phyloP scores from a whole-genome alignment of 2,888 invertebrate species.

The Euplagia quadripunctaria region DNA sequence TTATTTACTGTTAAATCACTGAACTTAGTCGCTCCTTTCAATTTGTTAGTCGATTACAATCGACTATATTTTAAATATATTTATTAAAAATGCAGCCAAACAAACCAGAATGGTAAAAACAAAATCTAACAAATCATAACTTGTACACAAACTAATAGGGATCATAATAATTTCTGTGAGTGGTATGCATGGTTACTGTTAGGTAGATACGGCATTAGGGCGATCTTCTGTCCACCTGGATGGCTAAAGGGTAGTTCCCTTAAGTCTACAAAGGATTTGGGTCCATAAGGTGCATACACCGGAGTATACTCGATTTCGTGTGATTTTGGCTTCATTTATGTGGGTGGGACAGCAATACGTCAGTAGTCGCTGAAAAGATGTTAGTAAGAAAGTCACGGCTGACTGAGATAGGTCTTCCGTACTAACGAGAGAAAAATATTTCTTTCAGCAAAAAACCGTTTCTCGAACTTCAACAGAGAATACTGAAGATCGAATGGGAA shows the following conservation, averaged over 20 bases:
- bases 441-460: too few relatives aligned
- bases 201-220: not conserved
- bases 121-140: not conserved
- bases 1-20: not conserved
- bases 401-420: too few relatives aligned
- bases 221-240: not conserved
- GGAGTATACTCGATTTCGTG: not conserved
- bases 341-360: too few relatives aligned
- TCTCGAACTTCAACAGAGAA: too few relatives aligned
- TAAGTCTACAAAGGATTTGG: too few relatives aligned
- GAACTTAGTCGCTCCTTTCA: not conserved
- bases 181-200: not conserved
- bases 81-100: not conserved
- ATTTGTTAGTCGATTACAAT: not conserved
- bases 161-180: too few relatives aligned
- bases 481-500: too few relatives aligned
- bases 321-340: not conserved
- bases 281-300: too few relatives aligned
- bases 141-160: not conserved
- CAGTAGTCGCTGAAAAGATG: too few relatives aligned
- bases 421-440: too few relatives aligned
- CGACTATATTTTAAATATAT: not conserved
- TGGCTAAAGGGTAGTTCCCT: too few relatives aligned
- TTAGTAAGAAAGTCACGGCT: too few relatives aligned
- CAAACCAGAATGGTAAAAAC: not conserved